Evolutionary conservation across 2,888 invertebrate species (phyloP).

Genomic region (Brenthis ino): DNA sequence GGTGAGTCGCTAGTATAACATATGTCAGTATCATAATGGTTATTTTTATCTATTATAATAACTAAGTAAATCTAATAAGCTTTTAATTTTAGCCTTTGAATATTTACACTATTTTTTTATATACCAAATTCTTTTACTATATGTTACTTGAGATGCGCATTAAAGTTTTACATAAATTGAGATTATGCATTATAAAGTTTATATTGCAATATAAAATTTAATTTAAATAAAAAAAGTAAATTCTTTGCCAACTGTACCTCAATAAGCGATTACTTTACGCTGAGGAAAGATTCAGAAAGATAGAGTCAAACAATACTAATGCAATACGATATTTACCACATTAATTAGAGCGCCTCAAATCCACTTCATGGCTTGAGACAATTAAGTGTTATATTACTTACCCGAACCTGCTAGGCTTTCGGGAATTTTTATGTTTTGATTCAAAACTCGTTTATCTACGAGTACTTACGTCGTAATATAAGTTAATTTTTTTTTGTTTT

Average conservation of each 20-base stretch:
- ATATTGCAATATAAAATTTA: not conserved
- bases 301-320: slow-evolving; percentile 51
- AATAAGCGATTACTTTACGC: slow-evolving; percentile 58
- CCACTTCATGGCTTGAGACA: slow-evolving; percentile 41
- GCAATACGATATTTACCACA: slow-evolving; percentile 59
- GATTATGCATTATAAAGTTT: no score
- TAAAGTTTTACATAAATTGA: no score
- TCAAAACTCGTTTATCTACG: slow-evolving; percentile 24
- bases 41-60: no score
- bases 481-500: not conserved
- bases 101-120: no score
- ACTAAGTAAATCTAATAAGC: no score
- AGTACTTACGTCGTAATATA: not conserved
- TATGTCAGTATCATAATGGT: no score
- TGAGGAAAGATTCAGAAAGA: slow-evolving; percentile 73
- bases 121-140: no score
- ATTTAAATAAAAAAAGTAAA: slow-evolving; percentile 8
- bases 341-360: slow-evolving; percentile 65
- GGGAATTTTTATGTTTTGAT: slow-evolving; percentile 29
- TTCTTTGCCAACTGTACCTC: slow-evolving; percentile 51
- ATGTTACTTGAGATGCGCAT: no score
- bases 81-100: no score
- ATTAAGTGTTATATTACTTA: slow-evolving; percentile 41
- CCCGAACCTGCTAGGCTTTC: slow-evolving; percentile 36
- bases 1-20: no score